Evolutionary conservation across 2,113 vertebrate genomes (phyloP).

Genomic region (Heterochromis multidens): DNA sequence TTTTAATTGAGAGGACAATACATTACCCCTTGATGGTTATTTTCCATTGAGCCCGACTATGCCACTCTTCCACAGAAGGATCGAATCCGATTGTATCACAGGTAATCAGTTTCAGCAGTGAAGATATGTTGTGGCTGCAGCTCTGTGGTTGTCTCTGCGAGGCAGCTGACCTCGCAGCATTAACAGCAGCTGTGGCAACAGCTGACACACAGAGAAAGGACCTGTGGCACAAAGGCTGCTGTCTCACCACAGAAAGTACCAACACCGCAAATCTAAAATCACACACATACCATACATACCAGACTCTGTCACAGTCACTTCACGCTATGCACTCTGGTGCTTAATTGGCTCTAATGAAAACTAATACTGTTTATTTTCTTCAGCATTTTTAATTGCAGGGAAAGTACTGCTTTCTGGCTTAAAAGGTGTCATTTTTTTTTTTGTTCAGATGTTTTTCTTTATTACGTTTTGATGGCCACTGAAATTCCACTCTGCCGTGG

Average conservation of each 20-base stretch:
- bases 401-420: neutral
- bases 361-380: neutral
- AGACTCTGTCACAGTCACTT: neutral
- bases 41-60: neutral
- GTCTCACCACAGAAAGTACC: constrained; percentile 23
- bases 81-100: neutral
- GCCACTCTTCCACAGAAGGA: neutral
- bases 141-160: constrained; percentile 12
- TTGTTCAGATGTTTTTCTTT: constrained; percentile 14
- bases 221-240: constrained; percentile 21
- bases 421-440: neutral
- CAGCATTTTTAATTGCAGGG: neutral
- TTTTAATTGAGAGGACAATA: too few species aligned
- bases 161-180: constrained; percentile 43
- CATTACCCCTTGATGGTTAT: neutral
- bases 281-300: constrained; percentile 37
- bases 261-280: constrained; percentile 3
- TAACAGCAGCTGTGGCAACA: constrained; percentile 64
- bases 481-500: neutral
- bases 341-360: neutral
- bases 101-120: neutral
- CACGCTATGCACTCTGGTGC: neutral
- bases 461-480: neutral
- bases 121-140: neutral
- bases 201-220: constrained; percentile 42